phyloP scores from a whole-genome alignment of 2,888 invertebrate genomes.

The Phortica magna region DNA sequence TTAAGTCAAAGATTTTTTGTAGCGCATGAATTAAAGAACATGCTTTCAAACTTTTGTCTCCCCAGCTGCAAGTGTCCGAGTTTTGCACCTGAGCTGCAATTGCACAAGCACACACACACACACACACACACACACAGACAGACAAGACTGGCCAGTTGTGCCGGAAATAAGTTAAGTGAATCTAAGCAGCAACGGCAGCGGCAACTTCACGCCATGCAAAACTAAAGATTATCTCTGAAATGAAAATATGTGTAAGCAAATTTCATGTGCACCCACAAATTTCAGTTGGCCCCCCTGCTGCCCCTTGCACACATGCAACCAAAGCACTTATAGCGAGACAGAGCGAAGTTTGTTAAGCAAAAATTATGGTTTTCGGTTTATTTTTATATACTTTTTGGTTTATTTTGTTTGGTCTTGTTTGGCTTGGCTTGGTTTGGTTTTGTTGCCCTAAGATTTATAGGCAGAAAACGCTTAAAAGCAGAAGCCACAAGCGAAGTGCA shows the following conservation, averaged over 20 bases:
- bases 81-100: neutral
- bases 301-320: too few species aligned
- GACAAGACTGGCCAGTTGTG: neutral
- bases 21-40: too few species aligned
- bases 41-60: neutral
- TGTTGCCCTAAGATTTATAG: too few species aligned
- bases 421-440: too few species aligned
- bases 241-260: slow-evolving; percentile 14
- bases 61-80: slow-evolving; percentile 13
- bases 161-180: slow-evolving; percentile 13
- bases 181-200: neutral
- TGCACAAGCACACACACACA: neutral
- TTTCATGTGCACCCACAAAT: neutral
- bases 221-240: slow-evolving; percentile 16
- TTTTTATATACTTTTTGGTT: too few species aligned
- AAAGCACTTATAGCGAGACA: neutral
- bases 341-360: neutral
- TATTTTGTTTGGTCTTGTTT: too few species aligned
- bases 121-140: neutral
- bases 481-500: too few species aligned
- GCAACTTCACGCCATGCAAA: slow-evolving; percentile 7
- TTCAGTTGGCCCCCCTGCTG: neutral
- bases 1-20: too few species aligned
- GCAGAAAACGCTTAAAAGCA: too few species aligned
- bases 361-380: too few species aligned